phyloP scores from a whole-genome alignment of 2,888 invertebrate genomes.

The Tenthredo scrophulariae region DNA sequence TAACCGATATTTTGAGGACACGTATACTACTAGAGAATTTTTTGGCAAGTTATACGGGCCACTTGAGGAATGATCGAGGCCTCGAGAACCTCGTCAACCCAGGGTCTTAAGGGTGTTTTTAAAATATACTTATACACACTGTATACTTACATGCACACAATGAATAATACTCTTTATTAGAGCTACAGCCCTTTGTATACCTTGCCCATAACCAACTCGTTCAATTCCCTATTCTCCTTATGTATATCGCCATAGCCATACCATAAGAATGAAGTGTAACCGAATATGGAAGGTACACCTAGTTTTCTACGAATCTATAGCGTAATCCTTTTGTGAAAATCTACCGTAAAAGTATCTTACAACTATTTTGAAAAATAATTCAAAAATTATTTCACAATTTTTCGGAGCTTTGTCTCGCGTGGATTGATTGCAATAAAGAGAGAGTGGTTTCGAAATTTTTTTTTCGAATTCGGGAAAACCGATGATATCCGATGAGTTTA shows the following conservation, averaged over 20 bases:
- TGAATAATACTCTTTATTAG: slow-evolving; percentile 64
- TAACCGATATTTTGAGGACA: slow-evolving; percentile 67
- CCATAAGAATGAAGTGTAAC: slow-evolving; percentile 60
- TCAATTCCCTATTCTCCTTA: background rate
- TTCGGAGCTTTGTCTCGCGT: too few species aligned
- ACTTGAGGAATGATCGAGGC: slow-evolving; percentile 68
- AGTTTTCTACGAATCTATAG: too few species aligned
- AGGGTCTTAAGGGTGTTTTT: slow-evolving; percentile 74
- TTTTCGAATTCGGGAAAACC: too few species aligned
- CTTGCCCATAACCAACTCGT: background rate
- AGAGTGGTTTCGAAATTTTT: too few species aligned
- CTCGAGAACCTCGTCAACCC: background rate
- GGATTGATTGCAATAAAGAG: too few species aligned
- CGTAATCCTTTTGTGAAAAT: too few species aligned
- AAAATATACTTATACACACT: slow-evolving; percentile 67
- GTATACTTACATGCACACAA: slow-evolving; percentile 65
- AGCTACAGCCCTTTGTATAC: background rate
- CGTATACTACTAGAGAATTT: slow-evolving; percentile 56
- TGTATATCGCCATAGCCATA: background rate
- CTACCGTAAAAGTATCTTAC: too few species aligned
- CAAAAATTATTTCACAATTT: too few species aligned
- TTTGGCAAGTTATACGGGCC: slow-evolving; percentile 73
- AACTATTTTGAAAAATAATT: too few species aligned
- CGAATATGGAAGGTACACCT: slow-evolving; percentile 54
- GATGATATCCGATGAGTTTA: too few species aligned